Evolutionary conservation across 2,113 vertebrate genomes (phyloP), one percentile per base, ranked within the genome.

Genomic region (Phalacrocorax brasilianus): DNA sequence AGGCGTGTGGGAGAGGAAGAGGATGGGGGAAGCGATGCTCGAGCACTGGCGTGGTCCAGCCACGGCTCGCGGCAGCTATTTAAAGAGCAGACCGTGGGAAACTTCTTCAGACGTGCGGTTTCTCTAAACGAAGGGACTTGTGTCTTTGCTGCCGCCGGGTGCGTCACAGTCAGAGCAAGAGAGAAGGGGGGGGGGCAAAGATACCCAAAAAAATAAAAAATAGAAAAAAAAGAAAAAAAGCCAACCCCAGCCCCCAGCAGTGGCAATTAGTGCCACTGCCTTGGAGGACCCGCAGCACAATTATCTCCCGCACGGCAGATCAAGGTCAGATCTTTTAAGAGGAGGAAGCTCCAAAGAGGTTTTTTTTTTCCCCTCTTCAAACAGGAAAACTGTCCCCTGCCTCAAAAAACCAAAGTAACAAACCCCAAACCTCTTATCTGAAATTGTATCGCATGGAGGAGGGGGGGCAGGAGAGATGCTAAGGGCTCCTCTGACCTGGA

Each of bases 71-170:
- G 63, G 95, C 85, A 85, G 87, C 97, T 97, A 97, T 98, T 98
- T 97, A 96, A 97, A 97, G 97, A 70, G 38, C 79, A 18, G 95
- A 95, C 85, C 98, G 98, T 98, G 98, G 98, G 98, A 98, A 98
- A 96, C 97, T 93, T 85, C 97, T 97, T 97, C 97, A 97, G 98
- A 96, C 97, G 86, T 97, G 98, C 68, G 98, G 98, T 98, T 98
- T 97, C 91, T 93, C 79, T 18, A 53, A 79, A 85, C 61, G 27
- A 77, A 84, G 94, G 93, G 96, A 82, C 87, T 87, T 21, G 97
- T 88, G 96, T 95, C 97, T 95, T 28, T 49, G 89, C 96, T 96
- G 81, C 93, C 81, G 90, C 91, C 70, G 88, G 94, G 92, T 98
- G 98, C 98, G 96, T 98, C 98, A 97, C 90, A 95, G 95, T 49